These are phyloP conservation scores for Damaliscus lunatus DNA, from an alignment of 2,113 vertebrate genomes.

Conservation along the genomic window DNA sequence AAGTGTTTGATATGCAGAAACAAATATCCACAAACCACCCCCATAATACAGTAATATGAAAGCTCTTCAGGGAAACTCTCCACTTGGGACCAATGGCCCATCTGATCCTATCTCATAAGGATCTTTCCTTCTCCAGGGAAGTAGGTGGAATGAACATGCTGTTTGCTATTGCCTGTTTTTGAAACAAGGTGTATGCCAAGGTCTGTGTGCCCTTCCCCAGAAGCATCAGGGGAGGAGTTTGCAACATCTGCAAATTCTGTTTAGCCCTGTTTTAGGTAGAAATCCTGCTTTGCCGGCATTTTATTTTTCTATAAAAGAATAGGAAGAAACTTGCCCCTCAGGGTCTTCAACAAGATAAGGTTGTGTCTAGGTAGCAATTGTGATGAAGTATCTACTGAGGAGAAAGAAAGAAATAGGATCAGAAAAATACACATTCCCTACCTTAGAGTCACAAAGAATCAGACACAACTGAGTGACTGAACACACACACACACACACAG, in stretches of 20 bases:
- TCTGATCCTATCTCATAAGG: background rate
- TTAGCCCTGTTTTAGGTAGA: background rate
- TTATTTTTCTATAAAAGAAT: conserved; percentile 54
- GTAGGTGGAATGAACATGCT: background rate
- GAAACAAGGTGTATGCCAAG: background rate
- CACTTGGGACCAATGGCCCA: background rate
- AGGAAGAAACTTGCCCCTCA: background rate
- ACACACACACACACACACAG: background rate
- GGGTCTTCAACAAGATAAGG: background rate
- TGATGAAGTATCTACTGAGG: background rate
- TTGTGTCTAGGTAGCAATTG: background rate
- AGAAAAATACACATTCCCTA: background rate
- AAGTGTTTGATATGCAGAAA: background rate
- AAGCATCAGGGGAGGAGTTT: background rate
- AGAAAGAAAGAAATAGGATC: background rate
- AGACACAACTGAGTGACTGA: background rate
- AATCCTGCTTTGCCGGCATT: conserved; percentile 47
- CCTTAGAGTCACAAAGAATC: background rate
- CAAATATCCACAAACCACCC: background rate
- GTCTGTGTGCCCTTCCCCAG: background rate
- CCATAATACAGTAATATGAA: background rate
- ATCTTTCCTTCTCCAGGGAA: background rate
- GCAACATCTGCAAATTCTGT: conserved; percentile 5
- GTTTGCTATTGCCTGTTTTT: background rate
- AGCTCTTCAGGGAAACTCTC: background rate